A percentile compares a stretch with the other conserved stretches of the same genome.
These are phyloP conservation scores for Trichosurus vulpecula DNA, from an alignment of 2,797 vertebrate genomes.

Conservation along the genomic window DNA sequence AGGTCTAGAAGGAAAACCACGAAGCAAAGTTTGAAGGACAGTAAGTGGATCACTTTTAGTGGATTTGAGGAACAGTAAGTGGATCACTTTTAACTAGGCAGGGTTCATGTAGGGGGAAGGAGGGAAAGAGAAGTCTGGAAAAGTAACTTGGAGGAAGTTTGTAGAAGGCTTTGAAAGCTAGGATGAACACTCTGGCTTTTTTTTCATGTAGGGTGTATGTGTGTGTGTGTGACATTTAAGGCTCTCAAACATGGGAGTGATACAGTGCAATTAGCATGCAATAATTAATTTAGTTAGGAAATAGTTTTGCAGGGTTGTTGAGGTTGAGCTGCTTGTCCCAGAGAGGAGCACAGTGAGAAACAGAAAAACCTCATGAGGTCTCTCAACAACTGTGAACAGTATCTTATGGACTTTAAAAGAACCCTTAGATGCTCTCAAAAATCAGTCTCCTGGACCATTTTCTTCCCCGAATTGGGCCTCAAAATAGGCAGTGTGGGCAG, in stretches of 20 bases:
- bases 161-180: neutral
- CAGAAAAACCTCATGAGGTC: neutral
- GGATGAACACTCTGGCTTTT: neutral
- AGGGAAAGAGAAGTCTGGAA: neutral
- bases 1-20: neutral
- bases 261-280: neutral
- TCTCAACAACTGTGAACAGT: neutral
- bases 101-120: neutral
- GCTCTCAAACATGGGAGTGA: neutral
- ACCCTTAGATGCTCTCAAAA: neutral
- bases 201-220: neutral
- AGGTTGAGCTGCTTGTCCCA: neutral
- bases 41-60: neutral
- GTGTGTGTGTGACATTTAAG: neutral
- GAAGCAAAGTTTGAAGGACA: neutral
- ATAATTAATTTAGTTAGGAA: neutral
- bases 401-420: neutral
- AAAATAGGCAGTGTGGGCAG: neutral
- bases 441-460: neutral
- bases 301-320: neutral
- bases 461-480: neutral
- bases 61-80: neutral
- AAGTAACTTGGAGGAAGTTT: neutral
- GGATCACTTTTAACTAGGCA: neutral
- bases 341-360: neutral